Evolutionary conservation across 2,888 invertebrate species (phyloP), one percentile per base, ranked within the genome.

Genomic region (Philopedon plagiatum): DNA sequence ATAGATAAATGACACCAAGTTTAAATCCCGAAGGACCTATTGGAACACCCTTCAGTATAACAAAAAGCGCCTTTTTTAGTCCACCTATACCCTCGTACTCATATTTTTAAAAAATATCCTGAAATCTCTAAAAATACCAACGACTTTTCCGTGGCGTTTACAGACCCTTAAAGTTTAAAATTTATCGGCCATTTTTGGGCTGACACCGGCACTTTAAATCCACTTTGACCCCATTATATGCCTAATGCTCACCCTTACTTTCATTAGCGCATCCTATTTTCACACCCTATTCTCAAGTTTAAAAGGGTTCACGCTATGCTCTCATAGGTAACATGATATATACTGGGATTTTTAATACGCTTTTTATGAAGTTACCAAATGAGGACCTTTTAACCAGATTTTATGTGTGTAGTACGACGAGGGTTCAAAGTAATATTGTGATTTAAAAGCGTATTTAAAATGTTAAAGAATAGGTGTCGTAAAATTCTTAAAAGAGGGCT

Each of bases 201-300:
- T 69, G 73, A 69, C 68, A 70, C 65, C 44, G 71, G 67, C 70
- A 70, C 73, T 73, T 73, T 70, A 69, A 70, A 70, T 70, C 73
- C 73, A 70, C 70, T 73, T 66, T 73, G 73, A 73, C 73, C 70
- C 74, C 74, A 74, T 74, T 74, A 74, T 74, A 64, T 63, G 74
- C 68, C 63, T 74, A 74, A 74, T 68, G 71, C 74, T 71, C 74
- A 67, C 74, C 74, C 71, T 74, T 68, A 74, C 74, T 74, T 74
- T 74, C 74, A 74, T 71, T 74, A 74, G 67, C 71, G 74, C 63
- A 66, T 70, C 67, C 70, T 70, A 74, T 74, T 74, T 71, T 74
- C 74, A 57, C 74, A 62, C 71, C 63, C 70, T 61, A 63, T 73
- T 70, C 57, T 74, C 65, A 67, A 54, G 54, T 71, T 66, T 66